Evolutionary conservation across 2,888 invertebrate species (phyloP).

Genomic region (Melinaea menophilus): DNA sequence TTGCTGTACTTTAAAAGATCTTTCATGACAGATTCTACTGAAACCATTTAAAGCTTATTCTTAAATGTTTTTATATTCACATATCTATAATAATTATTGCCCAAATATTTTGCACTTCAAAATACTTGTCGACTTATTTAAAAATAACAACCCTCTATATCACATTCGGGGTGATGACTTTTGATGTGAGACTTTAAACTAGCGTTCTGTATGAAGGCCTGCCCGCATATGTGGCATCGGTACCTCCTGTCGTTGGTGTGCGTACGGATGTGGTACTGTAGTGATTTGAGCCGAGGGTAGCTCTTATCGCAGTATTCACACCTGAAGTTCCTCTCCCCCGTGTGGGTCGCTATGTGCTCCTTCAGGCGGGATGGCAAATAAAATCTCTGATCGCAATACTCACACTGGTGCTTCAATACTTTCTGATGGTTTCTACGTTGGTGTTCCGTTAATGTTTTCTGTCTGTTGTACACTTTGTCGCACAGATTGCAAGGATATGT

Average conservation of each 20-base stretch:
- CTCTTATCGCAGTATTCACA: conserved; percentile 79
- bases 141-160: conserved; percentile 62
- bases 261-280: conserved; percentile 79
- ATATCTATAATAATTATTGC: too few relatives aligned
- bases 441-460: conserved; percentile 67
- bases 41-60: too few relatives aligned
- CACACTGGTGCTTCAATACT: conserved; percentile 73
- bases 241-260: conserved; percentile 79
- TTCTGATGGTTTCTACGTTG: conserved; percentile 66
- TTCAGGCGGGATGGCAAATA: conserved; percentile 66
- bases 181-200: conserved; percentile 79
- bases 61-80: too few relatives aligned
- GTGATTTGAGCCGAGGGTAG: conserved; percentile 77
- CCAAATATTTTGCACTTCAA: conserved; percentile 2
- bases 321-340: conserved; percentile 74
- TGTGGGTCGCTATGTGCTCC: conserved; percentile 76
- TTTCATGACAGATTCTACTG: too few relatives aligned
- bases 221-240: conserved; percentile 75
- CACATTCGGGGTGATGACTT: conserved; percentile 73
- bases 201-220: conserved; percentile 78
- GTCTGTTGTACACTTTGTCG: conserved; percentile 68
- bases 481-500: conserved; percentile 69
- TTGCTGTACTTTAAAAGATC: too few relatives aligned
- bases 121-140: conserved; percentile 28
- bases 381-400: conserved; percentile 75